These are phyloP conservation scores for Athene cunicularia DNA, from an alignment of 2,113 vertebrate species.

Conservation along the genomic window DNA sequence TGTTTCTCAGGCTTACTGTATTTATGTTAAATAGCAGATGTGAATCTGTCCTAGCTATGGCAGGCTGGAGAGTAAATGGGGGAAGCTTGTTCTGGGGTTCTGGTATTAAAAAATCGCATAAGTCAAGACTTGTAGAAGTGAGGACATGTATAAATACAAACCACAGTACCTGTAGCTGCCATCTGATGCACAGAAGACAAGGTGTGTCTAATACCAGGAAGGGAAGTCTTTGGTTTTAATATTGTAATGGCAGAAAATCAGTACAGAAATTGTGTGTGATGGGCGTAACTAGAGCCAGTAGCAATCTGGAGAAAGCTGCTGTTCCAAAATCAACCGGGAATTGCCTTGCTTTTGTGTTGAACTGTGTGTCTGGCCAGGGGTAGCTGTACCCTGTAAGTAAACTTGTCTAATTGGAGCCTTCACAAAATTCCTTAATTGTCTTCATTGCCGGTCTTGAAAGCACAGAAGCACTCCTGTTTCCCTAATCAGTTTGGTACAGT, in stretches of 20 bases:
- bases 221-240: background rate
- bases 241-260: background rate
- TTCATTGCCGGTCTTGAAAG: background rate
- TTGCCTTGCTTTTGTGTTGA: background rate
- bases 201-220: background rate
- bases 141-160: rapidly evolving
- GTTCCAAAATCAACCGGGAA: background rate
- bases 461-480: background rate
- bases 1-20: background rate
- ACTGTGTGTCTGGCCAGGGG: background rate
- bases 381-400: background rate
- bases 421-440: background rate
- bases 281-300: background rate
- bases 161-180: background rate
- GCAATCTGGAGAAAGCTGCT: background rate
- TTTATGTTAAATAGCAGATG: background rate
- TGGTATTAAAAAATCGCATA: background rate
- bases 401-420: background rate
- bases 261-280: background rate
- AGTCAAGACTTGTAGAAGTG: background rate
- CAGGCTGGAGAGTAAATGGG: background rate
- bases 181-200: background rate
- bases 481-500: background rate
- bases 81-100: background rate
- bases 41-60: background rate